Base-by-base conservation (phyloP, 2,113 vertebrate genomes). In the Varanus salvator region DNA sequence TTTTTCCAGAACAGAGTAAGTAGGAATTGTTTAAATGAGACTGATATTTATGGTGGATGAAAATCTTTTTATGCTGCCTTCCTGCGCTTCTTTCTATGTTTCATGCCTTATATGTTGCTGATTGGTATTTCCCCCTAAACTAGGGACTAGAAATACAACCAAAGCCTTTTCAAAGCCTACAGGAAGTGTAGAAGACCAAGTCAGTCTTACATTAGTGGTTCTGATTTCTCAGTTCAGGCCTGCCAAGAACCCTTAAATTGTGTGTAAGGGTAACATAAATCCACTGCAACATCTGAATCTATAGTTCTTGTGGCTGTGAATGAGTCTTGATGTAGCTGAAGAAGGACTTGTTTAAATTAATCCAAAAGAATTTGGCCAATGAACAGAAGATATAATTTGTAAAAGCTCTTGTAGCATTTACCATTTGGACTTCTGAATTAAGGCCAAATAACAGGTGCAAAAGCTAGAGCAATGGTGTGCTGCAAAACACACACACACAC, bases 381-480 rank as follows among this genome's bases (percentile, higher is more conserved):
- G 8, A 21, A 14, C 9, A 54, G 57, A 12, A 57, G 57, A 2
- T 57, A 2, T 57, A 34, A 74, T 85, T 25, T 71, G 15, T 50
- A 60, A 88, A 94, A 92, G 52, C 0, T 3, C 15, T 90, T 83
- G 3, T 84, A 88, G 54, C 25, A 68, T 8, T 77, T 90, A 71
- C 81, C 90, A 34, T 69, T 38, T 57, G 89, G 29, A 5, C 81
- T 91, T 1, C 72, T 76, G 12, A 44, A 68, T 44, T 31, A 84
- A 72, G 52, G 11, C 72, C 6, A 57, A 76, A 38, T 52, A 86
- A 57, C 34, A 6, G 3, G 54, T 19, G 19, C n/a, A 71, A 74
- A 34, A 57, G 5, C 19, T 34, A 52, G 44, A 52, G 6, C 60
- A 69, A 68, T 25, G 4, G 38, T n/a, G n/a, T n/a, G n/a, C n/a